A percentile compares a stretch with the other conserved stretches of the same genome.
Conservation (phyloP, 2,888 invertebrate species). For the Epistrophe grossulariae region DNA sequence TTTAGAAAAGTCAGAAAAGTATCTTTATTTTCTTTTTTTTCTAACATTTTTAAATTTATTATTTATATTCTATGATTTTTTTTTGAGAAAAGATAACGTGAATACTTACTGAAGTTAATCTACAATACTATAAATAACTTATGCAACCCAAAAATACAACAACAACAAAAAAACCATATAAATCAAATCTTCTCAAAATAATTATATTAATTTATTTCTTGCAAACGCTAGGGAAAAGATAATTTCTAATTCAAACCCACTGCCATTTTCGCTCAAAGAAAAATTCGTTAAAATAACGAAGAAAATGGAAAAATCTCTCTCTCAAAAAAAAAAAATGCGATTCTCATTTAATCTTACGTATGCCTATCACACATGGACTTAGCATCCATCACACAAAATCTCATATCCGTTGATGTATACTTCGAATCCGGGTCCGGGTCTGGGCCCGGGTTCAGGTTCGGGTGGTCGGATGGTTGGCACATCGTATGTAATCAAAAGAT, state of each 20-base stretch:
- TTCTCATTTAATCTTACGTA: slow-evolving; percentile 75
- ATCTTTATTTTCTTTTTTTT: no score
- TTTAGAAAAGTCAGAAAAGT: no score
- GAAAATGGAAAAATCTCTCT: slow-evolving; percentile 15
- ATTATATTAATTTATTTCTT: slow-evolving; percentile 40
- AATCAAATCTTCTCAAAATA: slow-evolving; percentile 39
- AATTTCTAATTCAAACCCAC: slow-evolving; percentile 38
- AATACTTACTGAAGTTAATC: not conserved
- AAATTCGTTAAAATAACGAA: slow-evolving; percentile 42
- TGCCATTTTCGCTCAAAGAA: slow-evolving; percentile 24
- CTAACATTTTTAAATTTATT: no score
- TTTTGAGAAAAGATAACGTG: no score
- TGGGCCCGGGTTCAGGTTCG: not conserved
- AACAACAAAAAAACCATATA: not conserved
- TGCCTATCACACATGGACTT: slow-evolving; percentile 76
- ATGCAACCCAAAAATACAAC: not conserved
- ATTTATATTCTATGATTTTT: no score
- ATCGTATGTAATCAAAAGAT: slow-evolving; percentile 76
- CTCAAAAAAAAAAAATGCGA: slow-evolving; percentile 16
- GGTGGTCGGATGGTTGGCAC: slow-evolving; percentile 41
- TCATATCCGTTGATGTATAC: slow-evolving; percentile 76
- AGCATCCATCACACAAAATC: slow-evolving; percentile 76
- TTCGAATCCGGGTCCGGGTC: slow-evolving; percentile 19
- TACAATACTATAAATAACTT: slow-evolving; percentile 5
- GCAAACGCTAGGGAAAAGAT: slow-evolving; percentile 29